A percentile compares a stretch with the other conserved stretches of the same genome.
These are phyloP conservation scores for Cygnus buccinator DNA, from an alignment of 2,113 vertebrate species.

Conservation along the genomic window DNA sequence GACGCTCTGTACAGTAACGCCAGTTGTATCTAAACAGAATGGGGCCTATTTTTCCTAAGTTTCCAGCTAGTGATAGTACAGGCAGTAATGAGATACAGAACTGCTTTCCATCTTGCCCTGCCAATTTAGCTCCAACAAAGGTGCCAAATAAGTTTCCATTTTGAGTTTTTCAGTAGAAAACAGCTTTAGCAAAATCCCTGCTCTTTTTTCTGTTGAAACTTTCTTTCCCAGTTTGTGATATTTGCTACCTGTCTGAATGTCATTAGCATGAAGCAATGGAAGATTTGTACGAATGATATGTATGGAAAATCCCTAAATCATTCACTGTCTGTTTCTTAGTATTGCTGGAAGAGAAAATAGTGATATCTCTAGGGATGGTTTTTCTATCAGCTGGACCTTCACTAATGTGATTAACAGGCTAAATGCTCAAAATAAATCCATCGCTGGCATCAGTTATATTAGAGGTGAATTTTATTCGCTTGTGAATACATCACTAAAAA, in stretches of 20 bases:
- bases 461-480: neutral
- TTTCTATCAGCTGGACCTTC: constrained; percentile 26
- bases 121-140: constrained; percentile 38
- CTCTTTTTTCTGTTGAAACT: neutral
- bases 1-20: neutral
- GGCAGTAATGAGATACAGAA: constrained; percentile 42
- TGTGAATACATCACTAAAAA: neutral
- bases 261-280: constrained; percentile 44
- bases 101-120: constrained; percentile 49
- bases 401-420: constrained; percentile 49
- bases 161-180: constrained; percentile 42
- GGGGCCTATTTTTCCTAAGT: constrained; percentile 10
- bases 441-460: neutral
- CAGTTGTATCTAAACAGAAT: constrained; percentile 27
- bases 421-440: constrained; percentile 23
- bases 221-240: neutral
- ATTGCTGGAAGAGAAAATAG: constrained; percentile 19
- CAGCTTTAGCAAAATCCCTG: constrained; percentile 1
- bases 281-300: neutral
- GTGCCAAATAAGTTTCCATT: constrained; percentile 49
- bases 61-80: constrained; percentile 48
- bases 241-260: constrained; percentile 46
- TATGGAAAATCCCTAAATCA: constrained; percentile 28
- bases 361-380: neutral
- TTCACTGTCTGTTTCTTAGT: neutral